Evolutionary conservation across 2,113 vertebrate genomes (phyloP), one percentile per base, ranked within the genome.

Genomic region (Stigmatopora nigra): DNA sequence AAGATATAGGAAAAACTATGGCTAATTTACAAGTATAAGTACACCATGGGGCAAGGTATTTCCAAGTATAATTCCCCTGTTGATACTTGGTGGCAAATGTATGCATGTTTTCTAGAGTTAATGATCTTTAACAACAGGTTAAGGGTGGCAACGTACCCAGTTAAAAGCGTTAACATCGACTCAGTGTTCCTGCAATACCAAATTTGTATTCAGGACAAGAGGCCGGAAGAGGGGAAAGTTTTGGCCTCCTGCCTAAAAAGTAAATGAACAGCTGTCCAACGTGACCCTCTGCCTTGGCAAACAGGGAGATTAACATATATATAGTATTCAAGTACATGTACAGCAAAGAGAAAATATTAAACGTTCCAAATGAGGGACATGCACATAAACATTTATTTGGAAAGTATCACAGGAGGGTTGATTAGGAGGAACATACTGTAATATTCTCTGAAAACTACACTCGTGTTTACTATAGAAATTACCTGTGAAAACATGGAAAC

Each of bases 231-330:
- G 71, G 63, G 3, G 49, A 35, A 65, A 61, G 38, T 19, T 19
- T 41, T 62, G 69, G 63, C 64, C 59, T 31, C 56, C 22, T 68
- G 63, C 70, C 55, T 68, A 66, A 15, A 65, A 66, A 64, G 51
- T 70, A 19, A 6, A 56, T 47, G 52, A 67, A 62, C 64, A 77
- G 72, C 69, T 73, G 66, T 64, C 59, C 47, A 64, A 68, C 69
- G 66, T 66, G 47, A 25, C 66, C 61, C 15, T 36, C 47, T 71
- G 63, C 3, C 1, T 1, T 58, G 47, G 65, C 63, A 79, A 51
- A 65, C 66, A 52, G 35, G 77, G 66, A 56, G 56, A 53, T 69
- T 51, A 63, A 63, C 7, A 46, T 7, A 56, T 31, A 31, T 56
- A 13, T 14, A 5, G 5, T 7, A 31, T 31, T 31, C 25, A 31